Conservation (phyloP, 2,113 vertebrate genomes). For the Dunckerocampus dactyliophorus region DNA sequence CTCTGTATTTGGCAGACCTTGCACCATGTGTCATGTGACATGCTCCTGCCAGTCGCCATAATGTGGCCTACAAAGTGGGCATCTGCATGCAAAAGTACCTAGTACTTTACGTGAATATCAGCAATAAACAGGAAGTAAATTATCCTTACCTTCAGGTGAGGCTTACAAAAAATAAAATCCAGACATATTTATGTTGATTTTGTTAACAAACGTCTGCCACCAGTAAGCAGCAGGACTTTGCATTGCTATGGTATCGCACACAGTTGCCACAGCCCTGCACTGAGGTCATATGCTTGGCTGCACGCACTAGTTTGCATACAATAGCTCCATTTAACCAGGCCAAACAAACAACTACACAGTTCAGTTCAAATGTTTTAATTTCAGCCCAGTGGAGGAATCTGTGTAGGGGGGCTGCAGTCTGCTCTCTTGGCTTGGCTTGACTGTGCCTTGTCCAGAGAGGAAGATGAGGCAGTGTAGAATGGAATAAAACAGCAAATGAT, state of each 20-base stretch:
- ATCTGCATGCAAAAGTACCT: conserved; percentile 14
- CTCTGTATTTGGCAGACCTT: conserved; percentile 38
- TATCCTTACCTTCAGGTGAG: conserved; percentile 47
- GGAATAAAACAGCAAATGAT: conserved; percentile 46
- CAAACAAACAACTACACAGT: conserved; percentile 89
- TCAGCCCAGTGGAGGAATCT: conserved; percentile 79
- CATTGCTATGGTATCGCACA: conserved; percentile 73
- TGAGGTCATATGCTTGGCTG: conserved; percentile 88
- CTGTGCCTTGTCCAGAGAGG: conserved; percentile 54
- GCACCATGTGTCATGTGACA: conserved; percentile 62
- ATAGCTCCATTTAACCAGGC: conserved; percentile 78
- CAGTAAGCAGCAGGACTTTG: too few relatives aligned
- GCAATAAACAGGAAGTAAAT: conserved; percentile 7
- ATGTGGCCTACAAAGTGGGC: conserved; percentile 25
- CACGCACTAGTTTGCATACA: conserved; percentile 85
- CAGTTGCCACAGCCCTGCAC: conserved; percentile 82
- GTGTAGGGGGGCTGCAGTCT: conserved; percentile 56
- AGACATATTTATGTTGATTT: conserved; percentile 45
- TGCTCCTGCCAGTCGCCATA: conserved; percentile 32
- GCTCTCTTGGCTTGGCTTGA: conserved; percentile 43
- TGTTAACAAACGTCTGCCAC: conserved; percentile 44
- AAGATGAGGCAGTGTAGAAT: conserved; percentile 55
- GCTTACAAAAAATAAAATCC: conserved; percentile 46
- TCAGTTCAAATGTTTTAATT: conserved; percentile 86
- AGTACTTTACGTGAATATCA: neutral